These are phyloP conservation scores for Patiria pectinifera DNA, from an alignment of 53 echinoderm and acorn worm species.

Conservation along the genomic window DNA sequence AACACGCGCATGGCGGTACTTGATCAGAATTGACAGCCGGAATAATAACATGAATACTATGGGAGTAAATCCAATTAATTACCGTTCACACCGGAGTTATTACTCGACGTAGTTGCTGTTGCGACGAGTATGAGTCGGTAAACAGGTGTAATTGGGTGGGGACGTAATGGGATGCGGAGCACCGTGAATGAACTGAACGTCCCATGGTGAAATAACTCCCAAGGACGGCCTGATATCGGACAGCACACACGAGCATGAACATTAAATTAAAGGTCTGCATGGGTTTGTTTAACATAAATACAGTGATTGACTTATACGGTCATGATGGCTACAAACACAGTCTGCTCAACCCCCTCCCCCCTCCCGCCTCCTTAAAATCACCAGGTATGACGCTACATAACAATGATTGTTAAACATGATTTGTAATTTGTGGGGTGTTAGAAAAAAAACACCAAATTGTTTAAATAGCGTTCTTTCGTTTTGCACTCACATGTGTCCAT, in stretches of 20 bases:
- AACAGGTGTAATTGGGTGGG: neutral
- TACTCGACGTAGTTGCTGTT: neutral
- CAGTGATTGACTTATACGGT: neutral
- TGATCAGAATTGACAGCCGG: neutral
- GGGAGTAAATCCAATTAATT: conserved; percentile 39
- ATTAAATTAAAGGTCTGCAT: neutral
- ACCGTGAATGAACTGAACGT: too few relatives aligned
- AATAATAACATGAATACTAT: conserved; percentile 19
- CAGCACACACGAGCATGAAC: neutral
- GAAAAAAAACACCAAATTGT: too few relatives aligned
- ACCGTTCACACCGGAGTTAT: conserved; percentile 8
- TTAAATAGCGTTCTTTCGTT: too few relatives aligned
- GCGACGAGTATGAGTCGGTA: neutral
- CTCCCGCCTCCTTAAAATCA: too few relatives aligned
- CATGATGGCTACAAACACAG: too few relatives aligned
- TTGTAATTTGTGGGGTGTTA: too few relatives aligned
- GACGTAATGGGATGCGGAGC: neutral
- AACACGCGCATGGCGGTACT: neutral
- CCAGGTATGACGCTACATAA: too few relatives aligned
- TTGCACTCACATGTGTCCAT: too few relatives aligned
- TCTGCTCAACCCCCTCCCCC: too few relatives aligned
- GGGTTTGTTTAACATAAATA: neutral
- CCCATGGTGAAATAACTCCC: too few relatives aligned
- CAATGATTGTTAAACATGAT: too few relatives aligned
- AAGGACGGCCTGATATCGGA: neutral